Percentiles rank a stretch among this genome's conserved stretches.
phyloP scores from a whole-genome alignment of 2,797 vertebrate species.

The Serranus cabrilla region DNA sequence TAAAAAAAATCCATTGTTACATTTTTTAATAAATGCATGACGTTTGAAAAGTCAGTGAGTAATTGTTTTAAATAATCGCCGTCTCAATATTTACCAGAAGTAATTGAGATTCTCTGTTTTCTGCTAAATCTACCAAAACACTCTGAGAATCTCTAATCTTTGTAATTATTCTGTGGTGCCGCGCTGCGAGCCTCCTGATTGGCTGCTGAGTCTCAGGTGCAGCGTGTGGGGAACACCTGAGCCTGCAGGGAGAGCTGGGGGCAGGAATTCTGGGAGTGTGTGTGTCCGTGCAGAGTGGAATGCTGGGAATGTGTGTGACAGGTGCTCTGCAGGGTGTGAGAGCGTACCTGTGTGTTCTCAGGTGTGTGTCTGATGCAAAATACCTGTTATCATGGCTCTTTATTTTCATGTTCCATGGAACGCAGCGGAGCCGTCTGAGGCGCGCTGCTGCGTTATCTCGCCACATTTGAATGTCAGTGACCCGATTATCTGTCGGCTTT shows the following conservation, averaged over 20 bases:
- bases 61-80: no score
- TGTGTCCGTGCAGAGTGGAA: slow-evolving; percentile 40
- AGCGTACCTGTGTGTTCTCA: neutral
- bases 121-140: no score
- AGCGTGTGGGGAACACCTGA: slow-evolving; percentile 20
- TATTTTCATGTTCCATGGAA: slow-evolving; percentile 54
- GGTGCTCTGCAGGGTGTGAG: slow-evolving; percentile 59
- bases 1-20: no score
- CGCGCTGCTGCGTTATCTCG: slow-evolving; percentile 8
- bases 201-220: slow-evolving; percentile 24
- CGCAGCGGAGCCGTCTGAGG: slow-evolving; percentile 1
- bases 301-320: slow-evolving; percentile 72
- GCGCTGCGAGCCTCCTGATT: slow-evolving; percentile 10
- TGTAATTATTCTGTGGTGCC: no score
- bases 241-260: slow-evolving; percentile 13
- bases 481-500: neutral
- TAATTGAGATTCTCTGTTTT: no score
- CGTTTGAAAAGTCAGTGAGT: no score
- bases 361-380: slow-evolving; percentile 48
- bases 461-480: slow-evolving; percentile 50
- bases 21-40: no score
- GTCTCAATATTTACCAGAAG: no score
- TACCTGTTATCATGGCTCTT: slow-evolving; percentile 47
- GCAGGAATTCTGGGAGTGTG: slow-evolving; percentile 44
- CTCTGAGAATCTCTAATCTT: no score